A percentile compares a stretch with the other conserved stretches of the same genome.
Conservation (phyloP, 2,113 vertebrate species). For the Solea solea region DNA sequence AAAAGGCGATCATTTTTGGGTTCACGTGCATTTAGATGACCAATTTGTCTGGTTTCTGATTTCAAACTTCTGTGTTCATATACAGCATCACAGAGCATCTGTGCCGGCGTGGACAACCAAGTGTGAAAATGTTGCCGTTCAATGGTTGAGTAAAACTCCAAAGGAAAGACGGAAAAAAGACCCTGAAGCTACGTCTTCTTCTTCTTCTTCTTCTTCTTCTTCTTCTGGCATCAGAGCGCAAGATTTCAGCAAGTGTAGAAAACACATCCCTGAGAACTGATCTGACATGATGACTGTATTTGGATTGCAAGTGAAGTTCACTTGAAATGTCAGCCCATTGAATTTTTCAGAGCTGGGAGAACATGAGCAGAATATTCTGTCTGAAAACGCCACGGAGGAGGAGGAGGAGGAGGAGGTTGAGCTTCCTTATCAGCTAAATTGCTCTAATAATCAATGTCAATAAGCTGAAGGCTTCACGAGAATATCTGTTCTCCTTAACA, state of each 20-base stretch:
- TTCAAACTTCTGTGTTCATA: constrained; percentile 39
- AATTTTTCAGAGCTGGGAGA: background rate
- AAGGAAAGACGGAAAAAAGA: constrained; percentile 2
- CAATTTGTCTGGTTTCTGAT: constrained; percentile 6
- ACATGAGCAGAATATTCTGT: constrained; percentile 5
- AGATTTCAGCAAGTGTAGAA: background rate
- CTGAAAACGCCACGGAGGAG: constrained; percentile 9
- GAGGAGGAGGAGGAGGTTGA: constrained; percentile 8
- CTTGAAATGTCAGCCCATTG: constrained; percentile 15
- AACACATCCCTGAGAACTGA: background rate
- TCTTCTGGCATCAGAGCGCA: background rate
- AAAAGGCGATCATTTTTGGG: too few species aligned
- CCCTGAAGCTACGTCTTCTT: constrained; percentile 1
- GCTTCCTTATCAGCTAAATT: constrained; percentile 42
- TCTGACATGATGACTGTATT: constrained; percentile 9
- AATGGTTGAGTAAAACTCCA: constrained; percentile 39
- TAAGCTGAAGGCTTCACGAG: constrained; percentile 41
- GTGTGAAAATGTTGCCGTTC: constrained; percentile 29
- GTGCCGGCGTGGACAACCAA: constrained; percentile 36
- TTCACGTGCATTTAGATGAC: too few species aligned
- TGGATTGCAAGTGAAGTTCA: constrained; percentile 27
- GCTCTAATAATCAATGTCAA: constrained; percentile 60
- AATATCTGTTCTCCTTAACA: constrained; percentile 55
- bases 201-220: constrained; percentile 2
- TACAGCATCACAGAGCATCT: constrained; percentile 2